Evolutionary conservation across 1,140 invertebrate genomes (phyloP).

Genomic region (Argopecten irradians): DNA sequence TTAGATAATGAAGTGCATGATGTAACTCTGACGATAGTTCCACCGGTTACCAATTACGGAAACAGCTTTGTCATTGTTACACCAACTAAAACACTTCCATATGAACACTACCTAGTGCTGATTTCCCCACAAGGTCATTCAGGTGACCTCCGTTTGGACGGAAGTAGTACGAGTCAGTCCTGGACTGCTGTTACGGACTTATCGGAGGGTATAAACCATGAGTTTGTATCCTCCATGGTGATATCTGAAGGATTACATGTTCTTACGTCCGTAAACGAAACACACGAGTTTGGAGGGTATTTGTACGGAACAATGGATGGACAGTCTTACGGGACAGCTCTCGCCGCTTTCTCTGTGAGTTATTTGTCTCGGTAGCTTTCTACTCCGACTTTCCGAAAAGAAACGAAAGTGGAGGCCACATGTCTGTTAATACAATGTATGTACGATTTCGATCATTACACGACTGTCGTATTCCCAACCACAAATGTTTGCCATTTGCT

Average conservation of each 20-base stretch:
- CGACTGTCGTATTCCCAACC: too few relatives aligned
- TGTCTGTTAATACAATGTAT: too few relatives aligned
- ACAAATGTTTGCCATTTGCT: too few relatives aligned
- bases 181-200: neutral
- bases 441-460: too few relatives aligned
- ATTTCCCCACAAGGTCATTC: neutral
- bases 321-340: neutral
- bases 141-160: neutral
- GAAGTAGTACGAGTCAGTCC: neutral
- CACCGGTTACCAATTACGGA: neutral
- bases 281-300: neutral
- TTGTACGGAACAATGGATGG: neutral
- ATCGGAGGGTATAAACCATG: neutral
- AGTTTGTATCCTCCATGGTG: neutral
- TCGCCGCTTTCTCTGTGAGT: neutral
- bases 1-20: neutral
- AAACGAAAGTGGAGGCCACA: too few relatives aligned
- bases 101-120: neutral
- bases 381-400: too few relatives aligned
- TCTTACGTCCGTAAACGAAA: neutral
- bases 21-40: neutral
- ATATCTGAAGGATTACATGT: neutral
- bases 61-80: neutral
- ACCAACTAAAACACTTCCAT: neutral
- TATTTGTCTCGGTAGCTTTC: too few relatives aligned